Conservation (phyloP, 2,797 vertebrate species). For the Tympanoctomys barrerae region DNA sequence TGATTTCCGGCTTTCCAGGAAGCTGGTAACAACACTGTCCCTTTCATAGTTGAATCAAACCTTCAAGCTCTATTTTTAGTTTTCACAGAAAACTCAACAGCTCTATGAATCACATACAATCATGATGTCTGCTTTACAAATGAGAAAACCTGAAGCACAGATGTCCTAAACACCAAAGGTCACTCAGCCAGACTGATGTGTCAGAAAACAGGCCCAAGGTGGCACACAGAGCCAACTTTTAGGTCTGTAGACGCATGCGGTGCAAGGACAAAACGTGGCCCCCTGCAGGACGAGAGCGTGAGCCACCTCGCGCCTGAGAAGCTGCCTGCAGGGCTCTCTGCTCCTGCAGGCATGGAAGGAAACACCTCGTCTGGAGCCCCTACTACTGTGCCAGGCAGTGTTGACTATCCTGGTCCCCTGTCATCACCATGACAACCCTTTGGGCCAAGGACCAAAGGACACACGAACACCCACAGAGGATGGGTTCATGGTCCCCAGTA, state of each 20-base stretch:
- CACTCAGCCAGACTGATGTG: background rate
- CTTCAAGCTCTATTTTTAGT: background rate
- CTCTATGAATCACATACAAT: background rate
- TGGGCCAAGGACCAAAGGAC: background rate
- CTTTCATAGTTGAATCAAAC: background rate
- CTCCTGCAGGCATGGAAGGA: background rate
- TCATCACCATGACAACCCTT: slow-evolving; percentile 40
- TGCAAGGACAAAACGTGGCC: background rate
- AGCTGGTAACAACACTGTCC: background rate
- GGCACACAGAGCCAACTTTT: background rate
- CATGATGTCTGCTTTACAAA: background rate
- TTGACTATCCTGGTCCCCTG: background rate
- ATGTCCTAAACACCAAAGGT: background rate
- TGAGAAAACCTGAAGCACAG: background rate
- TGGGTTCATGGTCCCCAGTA: background rate
- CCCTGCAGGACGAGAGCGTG: background rate
- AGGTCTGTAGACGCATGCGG: accelerated
- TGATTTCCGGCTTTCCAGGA: slow-evolving; percentile 24
- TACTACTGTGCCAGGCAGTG: background rate
- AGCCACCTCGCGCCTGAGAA: background rate
- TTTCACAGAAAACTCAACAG: background rate
- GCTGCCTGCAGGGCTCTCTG: background rate
- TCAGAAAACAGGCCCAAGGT: background rate
- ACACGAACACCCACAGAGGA: background rate
- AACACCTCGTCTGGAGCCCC: background rate